A percentile compares a stretch with the other conserved stretches of the same genome.
Evolutionary conservation across 2,888 invertebrate species (phyloP).

Genomic region (Stegophylla sp.): DNA sequence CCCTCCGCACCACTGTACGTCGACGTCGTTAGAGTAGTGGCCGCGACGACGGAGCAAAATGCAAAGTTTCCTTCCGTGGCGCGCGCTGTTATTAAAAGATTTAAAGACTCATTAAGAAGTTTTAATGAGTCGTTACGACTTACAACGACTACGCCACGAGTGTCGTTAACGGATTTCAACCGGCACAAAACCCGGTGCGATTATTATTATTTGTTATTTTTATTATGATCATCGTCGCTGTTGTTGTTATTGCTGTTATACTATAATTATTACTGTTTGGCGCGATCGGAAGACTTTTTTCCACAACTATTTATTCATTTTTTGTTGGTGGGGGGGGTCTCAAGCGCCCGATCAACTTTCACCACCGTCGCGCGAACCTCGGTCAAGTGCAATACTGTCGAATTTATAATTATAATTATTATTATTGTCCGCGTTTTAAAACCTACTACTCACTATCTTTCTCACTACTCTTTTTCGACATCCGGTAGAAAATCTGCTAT

Average conservation of each 20-base stretch:
- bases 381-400: no score
- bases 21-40: no score
- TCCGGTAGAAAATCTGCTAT: no score
- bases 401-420: no score
- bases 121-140: constrained; percentile 54
- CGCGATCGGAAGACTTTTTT: no score
- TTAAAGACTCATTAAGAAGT: constrained; percentile 57
- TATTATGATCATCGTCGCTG: not conserved
- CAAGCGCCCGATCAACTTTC: constrained; percentile 19
- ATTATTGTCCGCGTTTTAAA: no score
- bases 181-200: constrained; percentile 19
- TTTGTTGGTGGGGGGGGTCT: no score
- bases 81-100: constrained; percentile 42
- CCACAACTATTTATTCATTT: no score
- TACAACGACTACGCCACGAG: no score
- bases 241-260: constrained; percentile 16
- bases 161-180: constrained; percentile 44
- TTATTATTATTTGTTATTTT: constrained; percentile 37
- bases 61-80: constrained; percentile 7
- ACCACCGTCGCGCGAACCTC: not conserved
- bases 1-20: not conserved
- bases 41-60: not conserved
- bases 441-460: no score
- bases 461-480: no score
- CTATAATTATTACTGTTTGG: not conserved